Evolutionary conservation across 2,888 invertebrate genomes (phyloP).

Genomic region (Osmoderma eremita): DNA sequence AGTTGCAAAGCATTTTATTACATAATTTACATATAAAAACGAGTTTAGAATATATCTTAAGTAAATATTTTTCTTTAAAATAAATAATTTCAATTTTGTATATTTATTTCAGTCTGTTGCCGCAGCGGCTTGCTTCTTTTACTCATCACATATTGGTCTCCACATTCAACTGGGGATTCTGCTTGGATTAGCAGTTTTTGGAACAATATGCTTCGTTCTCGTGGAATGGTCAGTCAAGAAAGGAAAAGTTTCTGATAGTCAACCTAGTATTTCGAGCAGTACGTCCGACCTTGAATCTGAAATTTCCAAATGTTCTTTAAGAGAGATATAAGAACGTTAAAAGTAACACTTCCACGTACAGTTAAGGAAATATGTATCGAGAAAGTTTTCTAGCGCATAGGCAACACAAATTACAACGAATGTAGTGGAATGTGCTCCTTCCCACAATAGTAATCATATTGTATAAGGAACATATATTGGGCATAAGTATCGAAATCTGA

Average conservation of each 20-base stretch:
- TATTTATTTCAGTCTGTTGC: slow-evolving; percentile 77
- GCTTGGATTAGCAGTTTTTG: slow-evolving; percentile 75
- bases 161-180: slow-evolving; percentile 79
- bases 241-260: slow-evolving; percentile 40
- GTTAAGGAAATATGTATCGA: too few species aligned
- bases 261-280: slow-evolving; percentile 39
- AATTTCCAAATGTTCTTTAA: slow-evolving; percentile 27
- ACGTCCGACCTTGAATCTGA: slow-evolving; percentile 37
- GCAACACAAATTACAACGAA: too few species aligned
- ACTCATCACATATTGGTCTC: slow-evolving; percentile 77
- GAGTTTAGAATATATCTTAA: not conserved
- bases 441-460: too few species aligned
- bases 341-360: too few species aligned
- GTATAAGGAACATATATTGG: too few species aligned
- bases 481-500: too few species aligned
- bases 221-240: slow-evolving; percentile 73
- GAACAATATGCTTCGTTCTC: slow-evolving; percentile 79
- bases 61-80: slow-evolving; percentile 9
- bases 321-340: too few species aligned
- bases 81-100: not conserved
- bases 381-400: too few species aligned
- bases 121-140: slow-evolving; percentile 86
- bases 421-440: too few species aligned
- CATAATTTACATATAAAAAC: too few species aligned
- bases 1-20: too few species aligned